Conservation (phyloP, 2,113 vertebrate genomes). For the Hyperopisus bebe region DNA sequence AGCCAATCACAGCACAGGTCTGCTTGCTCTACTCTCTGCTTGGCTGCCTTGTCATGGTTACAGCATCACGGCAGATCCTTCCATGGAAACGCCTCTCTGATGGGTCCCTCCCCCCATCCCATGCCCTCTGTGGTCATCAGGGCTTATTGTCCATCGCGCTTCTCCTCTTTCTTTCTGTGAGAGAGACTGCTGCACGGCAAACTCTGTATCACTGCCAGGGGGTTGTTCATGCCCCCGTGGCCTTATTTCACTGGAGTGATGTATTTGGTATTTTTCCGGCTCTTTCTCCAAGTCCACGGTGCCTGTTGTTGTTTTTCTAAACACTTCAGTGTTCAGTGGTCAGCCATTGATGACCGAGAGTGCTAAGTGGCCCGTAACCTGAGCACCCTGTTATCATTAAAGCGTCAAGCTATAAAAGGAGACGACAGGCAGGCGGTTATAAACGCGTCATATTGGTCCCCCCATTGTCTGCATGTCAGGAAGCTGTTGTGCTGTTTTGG, state of each 20-base stretch:
- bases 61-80: neutral
- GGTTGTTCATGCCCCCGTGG: neutral
- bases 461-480: neutral
- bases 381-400: neutral
- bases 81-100: neutral
- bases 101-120: neutral
- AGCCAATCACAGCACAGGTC: neutral
- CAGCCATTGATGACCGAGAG: neutral
- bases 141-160: neutral
- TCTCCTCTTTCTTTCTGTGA: neutral
- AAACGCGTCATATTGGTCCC: neutral
- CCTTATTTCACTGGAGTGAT: neutral
- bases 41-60: neutral
- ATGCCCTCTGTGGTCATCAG: neutral
- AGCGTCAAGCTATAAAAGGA: neutral
- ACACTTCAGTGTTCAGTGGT: neutral
- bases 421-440: neutral
- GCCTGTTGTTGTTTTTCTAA: neutral
- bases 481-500: neutral
- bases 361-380: neutral
- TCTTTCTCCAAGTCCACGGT: neutral
- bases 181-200: neutral
- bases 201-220: neutral
- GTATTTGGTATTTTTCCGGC: neutral
- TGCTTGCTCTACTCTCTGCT: neutral